phyloP scores from a whole-genome alignment of 2,888 invertebrate species.

The Entomobrya proxima region DNA sequence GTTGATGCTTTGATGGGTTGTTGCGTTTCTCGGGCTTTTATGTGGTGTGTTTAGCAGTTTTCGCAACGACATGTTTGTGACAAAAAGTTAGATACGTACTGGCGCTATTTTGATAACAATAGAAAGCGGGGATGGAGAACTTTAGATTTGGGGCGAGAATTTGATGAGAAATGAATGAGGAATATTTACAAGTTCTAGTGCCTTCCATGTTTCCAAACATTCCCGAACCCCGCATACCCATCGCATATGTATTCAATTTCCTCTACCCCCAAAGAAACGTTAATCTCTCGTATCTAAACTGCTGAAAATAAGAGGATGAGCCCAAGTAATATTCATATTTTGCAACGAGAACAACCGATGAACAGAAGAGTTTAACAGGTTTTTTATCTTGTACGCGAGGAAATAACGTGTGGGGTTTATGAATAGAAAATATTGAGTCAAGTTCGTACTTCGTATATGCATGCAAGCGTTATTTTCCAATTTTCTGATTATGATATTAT shows the following conservation, averaged over 20 bases:
- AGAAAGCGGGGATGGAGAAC: background rate
- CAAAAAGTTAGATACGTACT: too few relatives aligned
- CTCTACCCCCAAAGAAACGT: background rate
- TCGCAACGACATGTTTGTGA: background rate
- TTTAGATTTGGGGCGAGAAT: background rate
- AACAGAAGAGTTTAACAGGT: slow-evolving; percentile 50
- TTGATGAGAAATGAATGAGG: too few relatives aligned
- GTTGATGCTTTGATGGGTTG: background rate
- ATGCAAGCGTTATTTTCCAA: too few relatives aligned
- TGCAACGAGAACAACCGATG: background rate
- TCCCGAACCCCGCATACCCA: background rate
- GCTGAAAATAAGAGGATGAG: background rate
- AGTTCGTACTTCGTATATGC: too few relatives aligned
- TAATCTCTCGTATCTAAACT: background rate
- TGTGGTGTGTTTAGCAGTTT: background rate
- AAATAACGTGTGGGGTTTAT: background rate
- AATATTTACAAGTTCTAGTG: background rate
- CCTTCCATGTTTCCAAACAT: background rate
- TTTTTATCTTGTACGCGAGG: background rate
- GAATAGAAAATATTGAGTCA: too few relatives aligned
- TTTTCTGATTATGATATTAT: too few relatives aligned
- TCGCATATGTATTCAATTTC: slow-evolving; percentile 54
- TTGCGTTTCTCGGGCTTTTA: background rate
- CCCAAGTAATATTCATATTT: background rate
- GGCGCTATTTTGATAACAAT: background rate